Percentiles rank a stretch among this genome's conserved stretches.
Conservation (phyloP, 2,113 vertebrate genomes). For the Butorides virescens region DNA sequence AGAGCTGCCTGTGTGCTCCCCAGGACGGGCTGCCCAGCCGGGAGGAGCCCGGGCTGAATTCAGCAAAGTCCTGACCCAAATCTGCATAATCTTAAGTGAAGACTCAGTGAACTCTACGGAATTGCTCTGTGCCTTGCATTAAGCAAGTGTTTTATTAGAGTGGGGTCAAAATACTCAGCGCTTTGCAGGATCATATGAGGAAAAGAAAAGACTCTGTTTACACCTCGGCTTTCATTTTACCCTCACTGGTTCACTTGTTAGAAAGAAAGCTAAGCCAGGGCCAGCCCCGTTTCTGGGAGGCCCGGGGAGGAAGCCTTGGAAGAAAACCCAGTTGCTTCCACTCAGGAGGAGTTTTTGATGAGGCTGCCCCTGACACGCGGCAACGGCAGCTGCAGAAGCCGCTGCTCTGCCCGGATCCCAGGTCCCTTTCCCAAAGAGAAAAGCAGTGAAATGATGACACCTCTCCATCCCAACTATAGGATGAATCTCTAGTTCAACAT, state of each 20-base stretch:
- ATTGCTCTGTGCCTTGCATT: not conserved
- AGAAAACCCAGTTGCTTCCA: not conserved
- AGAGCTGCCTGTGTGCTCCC: not conserved
- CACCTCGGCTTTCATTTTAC: conserved; percentile 40
- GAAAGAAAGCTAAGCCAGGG: not conserved
- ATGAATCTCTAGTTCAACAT: not conserved
- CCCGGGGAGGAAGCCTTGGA: conserved; percentile 1
- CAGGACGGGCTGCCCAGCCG: not conserved
- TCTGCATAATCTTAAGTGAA: conserved; percentile 44
- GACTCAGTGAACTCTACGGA: conserved; percentile 36
- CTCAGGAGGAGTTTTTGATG: not conserved
- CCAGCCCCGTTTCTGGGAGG: conserved; percentile 5
- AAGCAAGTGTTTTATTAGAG: not conserved
- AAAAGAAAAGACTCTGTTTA: conserved; percentile 46
- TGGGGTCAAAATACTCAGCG: not conserved
- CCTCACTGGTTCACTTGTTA: conserved; percentile 16
- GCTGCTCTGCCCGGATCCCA: not conserved
- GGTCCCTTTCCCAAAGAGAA: not conserved
- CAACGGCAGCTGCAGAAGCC: not conserved
- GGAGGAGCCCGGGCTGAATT: not conserved
- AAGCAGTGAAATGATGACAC: not conserved
- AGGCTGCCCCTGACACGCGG: not conserved
- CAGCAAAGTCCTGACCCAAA: conserved; percentile 5
- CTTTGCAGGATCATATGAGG: conserved; percentile 15
- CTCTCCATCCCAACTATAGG: not conserved